A percentile compares a stretch with the other conserved stretches of the same genome.
phyloP scores from a whole-genome alignment of 2,888 invertebrate species.

The Hesperia comma region DNA sequence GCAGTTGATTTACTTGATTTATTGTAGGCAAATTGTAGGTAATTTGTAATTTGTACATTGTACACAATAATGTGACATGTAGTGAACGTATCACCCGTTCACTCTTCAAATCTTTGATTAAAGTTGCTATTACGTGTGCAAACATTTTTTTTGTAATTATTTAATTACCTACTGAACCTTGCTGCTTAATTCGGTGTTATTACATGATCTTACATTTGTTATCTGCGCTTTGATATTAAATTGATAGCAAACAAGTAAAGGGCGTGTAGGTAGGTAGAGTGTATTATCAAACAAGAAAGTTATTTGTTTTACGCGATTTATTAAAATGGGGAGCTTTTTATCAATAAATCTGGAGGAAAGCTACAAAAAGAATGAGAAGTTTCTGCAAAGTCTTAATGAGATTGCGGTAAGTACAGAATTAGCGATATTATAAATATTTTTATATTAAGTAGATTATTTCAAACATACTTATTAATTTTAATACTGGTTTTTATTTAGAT shows the following conservation, averaged over 20 bases:
- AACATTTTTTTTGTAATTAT: not conserved
- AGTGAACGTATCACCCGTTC: too few relatives aligned
- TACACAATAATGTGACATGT: too few relatives aligned
- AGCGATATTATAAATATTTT: too few relatives aligned
- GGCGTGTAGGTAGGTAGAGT: slow-evolving; percentile 1
- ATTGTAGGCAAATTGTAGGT: too few relatives aligned
- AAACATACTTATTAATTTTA: slow-evolving; percentile 35
- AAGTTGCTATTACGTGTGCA: too few relatives aligned
- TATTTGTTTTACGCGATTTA: slow-evolving; percentile 13
- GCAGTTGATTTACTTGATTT: too few relatives aligned
- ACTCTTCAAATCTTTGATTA: too few relatives aligned
- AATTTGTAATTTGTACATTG: too few relatives aligned
- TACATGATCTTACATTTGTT: slow-evolving; percentile 1
- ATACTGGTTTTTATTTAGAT: slow-evolving; percentile 74
- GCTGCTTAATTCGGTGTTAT: not conserved
- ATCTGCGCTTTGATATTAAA: not conserved
- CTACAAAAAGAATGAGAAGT: slow-evolving; percentile 87
- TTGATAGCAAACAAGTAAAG: not conserved
- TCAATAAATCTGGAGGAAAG: slow-evolving; percentile 87
- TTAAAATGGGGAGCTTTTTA: slow-evolving; percentile 84
- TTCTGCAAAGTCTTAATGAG: slow-evolving; percentile 86
- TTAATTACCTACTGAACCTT: not conserved
- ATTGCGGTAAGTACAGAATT: slow-evolving; percentile 79
- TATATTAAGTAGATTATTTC: not conserved
- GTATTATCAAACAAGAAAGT: not conserved